Evolutionary conservation across 2,888 invertebrate species (phyloP).

Genomic region (Graphium colonna): DNA sequence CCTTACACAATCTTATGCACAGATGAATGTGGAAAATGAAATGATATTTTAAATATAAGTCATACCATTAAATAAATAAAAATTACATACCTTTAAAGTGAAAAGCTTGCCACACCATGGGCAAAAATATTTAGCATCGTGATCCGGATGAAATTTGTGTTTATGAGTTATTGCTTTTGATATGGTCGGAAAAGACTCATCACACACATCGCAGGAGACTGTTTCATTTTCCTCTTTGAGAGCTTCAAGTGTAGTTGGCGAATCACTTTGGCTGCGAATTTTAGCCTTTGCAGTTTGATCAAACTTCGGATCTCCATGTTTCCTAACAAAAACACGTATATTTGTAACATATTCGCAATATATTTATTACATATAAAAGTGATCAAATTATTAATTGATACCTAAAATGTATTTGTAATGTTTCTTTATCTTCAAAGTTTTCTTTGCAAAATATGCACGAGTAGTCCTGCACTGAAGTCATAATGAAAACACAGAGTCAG

Average conservation of each 20-base stretch:
- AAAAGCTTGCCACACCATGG: conserved; percentile 85
- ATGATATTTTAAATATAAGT: too few relatives aligned
- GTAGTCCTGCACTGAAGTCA: conserved; percentile 58
- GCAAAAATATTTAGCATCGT: conserved; percentile 82
- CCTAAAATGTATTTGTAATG: conserved; percentile 82
- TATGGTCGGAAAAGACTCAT: conserved; percentile 77
- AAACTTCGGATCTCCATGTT: conserved; percentile 82
- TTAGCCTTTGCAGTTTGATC: conserved; percentile 61
- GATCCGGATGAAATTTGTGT: conserved; percentile 82
- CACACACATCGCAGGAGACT: conserved; percentile 81
- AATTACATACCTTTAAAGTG: conserved; percentile 77
- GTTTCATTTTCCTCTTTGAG: conserved; percentile 49
- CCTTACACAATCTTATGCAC: neutral
- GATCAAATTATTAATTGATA: conserved; percentile 39
- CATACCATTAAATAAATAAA: too few relatives aligned
- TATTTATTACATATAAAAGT: conserved; percentile 14
- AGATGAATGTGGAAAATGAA: too few relatives aligned
- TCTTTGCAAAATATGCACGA: conserved; percentile 81
- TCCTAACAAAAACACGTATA: conserved; percentile 49
- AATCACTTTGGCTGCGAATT: conserved; percentile 41
- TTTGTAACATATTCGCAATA: conserved; percentile 8
- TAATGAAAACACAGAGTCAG: conserved; percentile 32
- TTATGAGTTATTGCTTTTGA: conserved; percentile 84
- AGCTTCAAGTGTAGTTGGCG: conserved; percentile 39
- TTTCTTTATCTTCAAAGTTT: conserved; percentile 77